Percentiles rank a stretch among this genome's conserved stretches.
phyloP scores from a whole-genome alignment of 2,797 vertebrate genomes.

The Peromyscus aztecus region DNA sequence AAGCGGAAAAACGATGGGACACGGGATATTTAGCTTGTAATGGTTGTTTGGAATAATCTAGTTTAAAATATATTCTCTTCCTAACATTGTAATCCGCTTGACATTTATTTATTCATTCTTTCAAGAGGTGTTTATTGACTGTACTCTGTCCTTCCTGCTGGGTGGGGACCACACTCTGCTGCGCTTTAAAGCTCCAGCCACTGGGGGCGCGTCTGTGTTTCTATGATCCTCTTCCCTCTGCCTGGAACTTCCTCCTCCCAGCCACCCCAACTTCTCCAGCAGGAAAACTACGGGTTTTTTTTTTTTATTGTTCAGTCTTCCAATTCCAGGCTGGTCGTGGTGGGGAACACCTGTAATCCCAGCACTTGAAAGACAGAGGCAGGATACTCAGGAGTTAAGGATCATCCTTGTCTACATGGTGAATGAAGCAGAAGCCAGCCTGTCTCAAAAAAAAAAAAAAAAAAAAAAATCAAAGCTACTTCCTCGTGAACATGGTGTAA shows the following conservation, averaged over 20 bases:
- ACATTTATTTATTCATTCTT: neutral
- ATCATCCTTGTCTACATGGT: no score
- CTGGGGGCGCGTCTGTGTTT: neutral
- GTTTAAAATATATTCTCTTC: neutral
- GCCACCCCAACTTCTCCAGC: neutral
- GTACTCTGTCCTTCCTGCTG: neutral
- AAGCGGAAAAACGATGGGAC: neutral
- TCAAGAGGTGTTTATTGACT: neutral
- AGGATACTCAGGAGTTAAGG: neutral
- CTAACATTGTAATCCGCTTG: neutral
- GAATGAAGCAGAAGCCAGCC: neutral
- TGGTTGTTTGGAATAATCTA: neutral
- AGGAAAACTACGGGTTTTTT: neutral
- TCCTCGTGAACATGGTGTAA: neutral
- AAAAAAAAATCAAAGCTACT: conserved; percentile 37
- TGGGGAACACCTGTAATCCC: neutral
- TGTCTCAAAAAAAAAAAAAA: neutral
- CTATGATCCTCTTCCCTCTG: neutral
- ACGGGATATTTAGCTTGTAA: neutral
- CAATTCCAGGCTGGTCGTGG: neutral
- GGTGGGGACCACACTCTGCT: neutral
- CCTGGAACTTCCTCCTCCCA: neutral
- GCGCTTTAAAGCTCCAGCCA: neutral
- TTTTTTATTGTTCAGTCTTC: neutral
- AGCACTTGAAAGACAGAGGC: neutral